These are phyloP conservation scores for Erythrolamprus reginae DNA, from an alignment of 2,113 vertebrate genomes.

Conservation along the genomic window DNA sequence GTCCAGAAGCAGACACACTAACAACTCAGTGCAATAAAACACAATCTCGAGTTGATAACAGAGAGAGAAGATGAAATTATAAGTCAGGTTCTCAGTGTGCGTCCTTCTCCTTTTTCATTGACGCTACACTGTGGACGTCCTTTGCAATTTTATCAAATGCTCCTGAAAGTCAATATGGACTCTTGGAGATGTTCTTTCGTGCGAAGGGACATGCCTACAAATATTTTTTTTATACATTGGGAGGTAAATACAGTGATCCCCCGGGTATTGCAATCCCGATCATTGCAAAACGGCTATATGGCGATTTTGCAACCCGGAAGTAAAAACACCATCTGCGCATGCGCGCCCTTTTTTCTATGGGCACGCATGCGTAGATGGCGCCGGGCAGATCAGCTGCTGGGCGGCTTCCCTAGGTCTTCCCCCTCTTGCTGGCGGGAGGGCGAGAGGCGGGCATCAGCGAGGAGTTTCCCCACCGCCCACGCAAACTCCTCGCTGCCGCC, in stretches of 20 bases:
- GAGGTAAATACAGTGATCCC: background rate
- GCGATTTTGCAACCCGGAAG: too few relatives aligned
- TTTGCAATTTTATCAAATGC: background rate
- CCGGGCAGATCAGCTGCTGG: too few relatives aligned
- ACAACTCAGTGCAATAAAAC: background rate
- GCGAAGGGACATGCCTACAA: background rate
- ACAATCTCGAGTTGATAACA: background rate
- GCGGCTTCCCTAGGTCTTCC: too few relatives aligned
- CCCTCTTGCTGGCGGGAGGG: too few relatives aligned
- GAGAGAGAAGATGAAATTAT: background rate
- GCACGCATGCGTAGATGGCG: too few relatives aligned
- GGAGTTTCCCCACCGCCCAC: too few relatives aligned
- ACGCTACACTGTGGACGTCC: background rate
- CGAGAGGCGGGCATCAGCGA: too few relatives aligned
- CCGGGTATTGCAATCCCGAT: too few relatives aligned
- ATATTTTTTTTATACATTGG: background rate
- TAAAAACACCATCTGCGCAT: too few relatives aligned
- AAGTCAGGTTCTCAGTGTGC: background rate
- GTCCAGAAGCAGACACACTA: background rate
- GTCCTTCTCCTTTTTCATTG: background rate
- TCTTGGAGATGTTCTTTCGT: background rate
- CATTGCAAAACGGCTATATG: too few relatives aligned
- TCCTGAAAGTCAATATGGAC: background rate
- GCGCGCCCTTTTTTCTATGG: too few relatives aligned
- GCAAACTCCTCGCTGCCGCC: too few relatives aligned